These are phyloP conservation scores for Nyctalus aviator DNA, from an alignment of 2,797 vertebrate species.

Conservation along the genomic window DNA sequence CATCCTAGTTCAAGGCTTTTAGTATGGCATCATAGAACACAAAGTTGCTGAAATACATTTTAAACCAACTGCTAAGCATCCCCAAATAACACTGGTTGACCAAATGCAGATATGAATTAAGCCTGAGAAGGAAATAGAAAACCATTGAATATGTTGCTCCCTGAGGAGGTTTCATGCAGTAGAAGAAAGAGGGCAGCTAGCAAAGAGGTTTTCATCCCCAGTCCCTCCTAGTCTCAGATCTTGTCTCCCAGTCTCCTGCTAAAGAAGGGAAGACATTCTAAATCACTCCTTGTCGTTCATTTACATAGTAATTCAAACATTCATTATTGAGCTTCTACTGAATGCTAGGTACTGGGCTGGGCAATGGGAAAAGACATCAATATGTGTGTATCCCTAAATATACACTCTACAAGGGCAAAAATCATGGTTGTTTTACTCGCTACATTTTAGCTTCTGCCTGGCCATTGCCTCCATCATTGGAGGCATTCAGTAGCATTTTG, in stretches of 20 bases:
- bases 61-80: background rate
- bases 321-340: slow-evolving; percentile 42
- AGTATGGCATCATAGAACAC: background rate
- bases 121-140: background rate
- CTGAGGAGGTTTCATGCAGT: background rate
- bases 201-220: background rate
- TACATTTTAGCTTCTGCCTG: background rate
- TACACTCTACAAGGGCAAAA: background rate
- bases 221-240: background rate
- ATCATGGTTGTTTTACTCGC: background rate
- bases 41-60: background rate
- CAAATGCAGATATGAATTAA: background rate
- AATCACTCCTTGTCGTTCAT: background rate
- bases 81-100: background rate
- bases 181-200: background rate
- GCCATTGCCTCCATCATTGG: background rate
- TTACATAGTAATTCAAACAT: background rate
- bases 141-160: background rate
- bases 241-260: background rate
- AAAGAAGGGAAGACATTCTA: background rate
- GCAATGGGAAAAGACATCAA: background rate
- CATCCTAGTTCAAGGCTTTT: background rate
- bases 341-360: background rate
- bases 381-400: background rate
- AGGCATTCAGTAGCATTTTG: background rate